Base-by-base conservation (phyloP, 2,113 vertebrate genomes). In the Pachyramphus minor region DNA sequence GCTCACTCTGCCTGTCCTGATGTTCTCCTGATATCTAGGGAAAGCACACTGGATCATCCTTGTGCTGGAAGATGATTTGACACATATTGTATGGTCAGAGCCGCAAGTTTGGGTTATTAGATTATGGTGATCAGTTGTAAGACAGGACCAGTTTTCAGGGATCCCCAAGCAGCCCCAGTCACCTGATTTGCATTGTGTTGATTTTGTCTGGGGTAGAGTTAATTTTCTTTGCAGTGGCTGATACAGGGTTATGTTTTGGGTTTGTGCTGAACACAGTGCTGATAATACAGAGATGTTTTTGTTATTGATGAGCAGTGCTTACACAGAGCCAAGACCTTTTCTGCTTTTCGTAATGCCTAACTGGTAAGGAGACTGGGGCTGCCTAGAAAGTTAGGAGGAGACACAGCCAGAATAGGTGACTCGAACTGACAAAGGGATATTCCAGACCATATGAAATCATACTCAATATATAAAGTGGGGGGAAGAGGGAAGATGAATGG, bases 331-430 rank as follows among this genome's bases (percentile, higher is more conserved):
- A 58, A 66, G 5, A 14, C 17, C 5, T 82, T 45, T 39, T 39
- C 20, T 45, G 16, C 45, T 53, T 47, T 53, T 25, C 2, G 1
- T 35, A 12, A 3, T 53, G 20, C 45, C n/a, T 25, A 0, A 0
- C 30, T 47, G 24, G 24, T 1, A 1, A 12, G 20, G 6, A 30
- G 50, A 41, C 39, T 41, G 39, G 6, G 7, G 1, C n/a, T 53
- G 7, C 11, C 5, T 31, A 25, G 39, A 21, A 47, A 10, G 24
- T 1, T 47, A 55, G 21, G 25, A 68, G 19, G 45, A 68, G 15
- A 53, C 37, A 59, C 33, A 75, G 3, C 24, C 45, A 30, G 16
- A 55, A 68, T 11, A 53, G 3, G 7, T 21, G 23, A 33, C 27
- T 58, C 44, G 19, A 37, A 63, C 19, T 63, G 39, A 31, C 18